phyloP scores from a whole-genome alignment of 2,797 vertebrate genomes.

The Acanthurus leucopareius region DNA sequence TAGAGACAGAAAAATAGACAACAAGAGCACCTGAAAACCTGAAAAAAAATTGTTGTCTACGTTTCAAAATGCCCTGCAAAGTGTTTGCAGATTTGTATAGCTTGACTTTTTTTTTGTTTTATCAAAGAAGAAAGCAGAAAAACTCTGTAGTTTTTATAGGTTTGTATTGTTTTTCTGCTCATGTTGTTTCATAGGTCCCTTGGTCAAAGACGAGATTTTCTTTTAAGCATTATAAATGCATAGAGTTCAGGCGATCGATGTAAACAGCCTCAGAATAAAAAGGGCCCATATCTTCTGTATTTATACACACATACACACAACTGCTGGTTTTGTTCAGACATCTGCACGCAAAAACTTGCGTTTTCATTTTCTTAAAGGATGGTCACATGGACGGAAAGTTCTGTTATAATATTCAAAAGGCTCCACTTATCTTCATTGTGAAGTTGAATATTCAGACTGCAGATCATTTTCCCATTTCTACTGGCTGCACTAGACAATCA shows the following conservation, averaged over 20 bases:
- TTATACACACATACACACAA: background rate
- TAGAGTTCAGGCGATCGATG: constrained; percentile 7
- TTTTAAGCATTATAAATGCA: constrained; percentile 19
- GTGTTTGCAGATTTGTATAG: background rate
- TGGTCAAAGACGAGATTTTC: background rate
- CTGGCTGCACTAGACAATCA: background rate
- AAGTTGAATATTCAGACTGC: background rate
- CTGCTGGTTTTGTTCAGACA: background rate
- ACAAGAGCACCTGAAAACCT: background rate
- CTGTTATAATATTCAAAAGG: background rate
- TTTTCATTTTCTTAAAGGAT: constrained; percentile 34
- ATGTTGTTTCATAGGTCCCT: background rate
- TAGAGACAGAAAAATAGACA: background rate
- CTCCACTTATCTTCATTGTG: background rate
- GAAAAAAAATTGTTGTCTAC: constrained; percentile 17
- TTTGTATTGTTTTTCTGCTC: constrained; percentile 12
- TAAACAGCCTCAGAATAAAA: background rate
- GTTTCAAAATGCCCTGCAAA: background rate
- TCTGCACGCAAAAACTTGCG: constrained; percentile 18
- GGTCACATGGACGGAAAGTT: background rate
- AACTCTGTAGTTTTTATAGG: background rate
- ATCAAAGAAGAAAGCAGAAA: background rate
- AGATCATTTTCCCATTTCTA: background rate
- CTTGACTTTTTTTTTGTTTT: background rate
- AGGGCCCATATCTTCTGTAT: background rate